Evolutionary conservation across 2,888 invertebrate genomes (phyloP).

Genomic region (Dioctria linearis): DNA sequence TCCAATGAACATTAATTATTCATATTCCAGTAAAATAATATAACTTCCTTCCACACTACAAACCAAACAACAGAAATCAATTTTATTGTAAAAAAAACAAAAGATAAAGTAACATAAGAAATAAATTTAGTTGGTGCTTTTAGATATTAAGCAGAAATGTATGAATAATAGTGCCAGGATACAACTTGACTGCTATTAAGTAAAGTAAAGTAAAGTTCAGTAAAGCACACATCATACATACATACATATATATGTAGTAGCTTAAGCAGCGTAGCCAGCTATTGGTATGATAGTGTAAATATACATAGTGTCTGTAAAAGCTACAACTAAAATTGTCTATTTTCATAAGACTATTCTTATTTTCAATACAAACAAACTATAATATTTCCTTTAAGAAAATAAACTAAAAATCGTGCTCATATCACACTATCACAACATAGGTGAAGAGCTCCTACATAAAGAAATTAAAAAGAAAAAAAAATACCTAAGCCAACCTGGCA

Average conservation of each 20-base stretch:
- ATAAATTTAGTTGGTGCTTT: constrained; percentile 47
- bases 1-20: neutral
- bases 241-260: neutral
- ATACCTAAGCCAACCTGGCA: constrained; percentile 22
- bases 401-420: neutral
- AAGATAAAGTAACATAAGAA: constrained; percentile 5
- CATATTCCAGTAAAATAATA: neutral
- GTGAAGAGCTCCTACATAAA: neutral
- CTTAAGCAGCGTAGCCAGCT: constrained; percentile 27
- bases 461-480: neutral
- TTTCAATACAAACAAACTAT: neutral
- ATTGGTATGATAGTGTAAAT: constrained; percentile 37
- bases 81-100: constrained; percentile 2
- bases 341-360: constrained; percentile 31
- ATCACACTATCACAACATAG: neutral
- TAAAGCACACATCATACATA: constrained; percentile 18
- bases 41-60: neutral
- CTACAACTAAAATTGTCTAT: constrained; percentile 39
- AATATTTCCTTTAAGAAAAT: neutral
- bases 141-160: constrained; percentile 39
- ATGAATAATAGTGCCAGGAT: constrained; percentile 33
- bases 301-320: constrained; percentile 23
- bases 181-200: neutral
- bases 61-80: constrained; percentile 1
- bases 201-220: neutral